A percentile compares a stretch with the other conserved stretches of the same genome.
Conservation (phyloP, 2,797 vertebrate species). For the Crocidura indochinensis region DNA sequence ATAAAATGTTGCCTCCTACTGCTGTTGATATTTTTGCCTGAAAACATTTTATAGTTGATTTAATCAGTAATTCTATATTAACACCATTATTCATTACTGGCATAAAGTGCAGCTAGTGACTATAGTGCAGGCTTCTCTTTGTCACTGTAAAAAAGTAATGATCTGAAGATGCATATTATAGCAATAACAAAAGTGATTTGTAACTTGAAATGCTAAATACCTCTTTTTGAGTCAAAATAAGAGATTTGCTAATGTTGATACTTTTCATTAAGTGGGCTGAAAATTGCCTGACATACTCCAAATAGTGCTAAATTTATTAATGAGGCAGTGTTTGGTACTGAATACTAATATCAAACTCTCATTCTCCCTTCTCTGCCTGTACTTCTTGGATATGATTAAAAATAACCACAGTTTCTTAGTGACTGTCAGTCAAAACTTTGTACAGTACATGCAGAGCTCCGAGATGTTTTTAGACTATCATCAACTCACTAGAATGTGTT, state of each 20-base stretch:
- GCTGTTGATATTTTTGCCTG: neutral
- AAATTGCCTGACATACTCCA: slow-evolving; percentile 39
- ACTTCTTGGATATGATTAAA: slow-evolving; percentile 85
- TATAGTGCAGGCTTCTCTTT: slow-evolving; percentile 68
- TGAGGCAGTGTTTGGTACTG: slow-evolving; percentile 51
- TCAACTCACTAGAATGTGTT: slow-evolving; percentile 83
- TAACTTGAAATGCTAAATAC: slow-evolving; percentile 62
- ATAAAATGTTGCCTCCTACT: too few relatives aligned
- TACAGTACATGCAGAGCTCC: slow-evolving; percentile 44
- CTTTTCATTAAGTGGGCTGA: slow-evolving; percentile 66
- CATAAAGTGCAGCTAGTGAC: slow-evolving; percentile 44
- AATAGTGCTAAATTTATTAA: slow-evolving; percentile 75
- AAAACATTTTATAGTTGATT: slow-evolving; percentile 33
- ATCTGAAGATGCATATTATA: slow-evolving; percentile 54
- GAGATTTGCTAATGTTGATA: slow-evolving; percentile 72
- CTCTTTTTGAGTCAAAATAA: slow-evolving; percentile 36
- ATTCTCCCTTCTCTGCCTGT: slow-evolving; percentile 41
- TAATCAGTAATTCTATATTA: slow-evolving; percentile 68
- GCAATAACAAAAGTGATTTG: slow-evolving; percentile 22
- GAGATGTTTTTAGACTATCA: slow-evolving; percentile 82
- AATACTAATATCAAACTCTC: slow-evolving; percentile 69
- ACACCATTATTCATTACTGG: slow-evolving; percentile 17
- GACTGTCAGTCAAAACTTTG: slow-evolving; percentile 79
- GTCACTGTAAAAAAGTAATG: slow-evolving; percentile 75
- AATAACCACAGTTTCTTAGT: slow-evolving; percentile 83